A percentile compares a stretch with the other conserved stretches of the same genome.
Conservation (phyloP, 2,113 vertebrate genomes). For the Philantomba maxwellii region DNA sequence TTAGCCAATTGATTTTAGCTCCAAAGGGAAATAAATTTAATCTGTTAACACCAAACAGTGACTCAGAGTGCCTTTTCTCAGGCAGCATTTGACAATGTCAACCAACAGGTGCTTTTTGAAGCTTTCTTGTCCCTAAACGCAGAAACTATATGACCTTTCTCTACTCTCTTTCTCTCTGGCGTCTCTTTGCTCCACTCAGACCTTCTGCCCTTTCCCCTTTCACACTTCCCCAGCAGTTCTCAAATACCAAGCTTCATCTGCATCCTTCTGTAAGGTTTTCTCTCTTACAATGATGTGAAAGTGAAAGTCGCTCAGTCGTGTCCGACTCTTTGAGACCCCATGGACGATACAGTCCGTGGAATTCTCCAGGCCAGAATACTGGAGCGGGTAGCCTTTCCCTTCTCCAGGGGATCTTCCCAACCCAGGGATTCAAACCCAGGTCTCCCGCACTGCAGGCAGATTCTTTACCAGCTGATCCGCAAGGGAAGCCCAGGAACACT, state of each 20-base stretch:
- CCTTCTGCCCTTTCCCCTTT: not conserved
- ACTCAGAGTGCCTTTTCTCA: not conserved
- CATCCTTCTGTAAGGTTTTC: not conserved
- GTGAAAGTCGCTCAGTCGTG: not conserved
- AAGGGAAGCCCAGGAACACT: not conserved
- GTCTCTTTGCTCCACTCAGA: not conserved
- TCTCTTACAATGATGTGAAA: not conserved
- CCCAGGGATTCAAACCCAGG: not conserved
- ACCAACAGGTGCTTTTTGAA: not conserved
- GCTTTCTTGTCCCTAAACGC: not conserved
- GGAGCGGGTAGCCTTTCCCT: not conserved
- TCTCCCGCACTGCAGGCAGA: not conserved
- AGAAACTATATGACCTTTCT: not conserved
- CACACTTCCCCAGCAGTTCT: not conserved
- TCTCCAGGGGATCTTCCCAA: not conserved
- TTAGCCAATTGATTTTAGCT: not conserved
- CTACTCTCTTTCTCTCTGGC: not conserved
- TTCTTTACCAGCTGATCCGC: not conserved
- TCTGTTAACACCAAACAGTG: not conserved
- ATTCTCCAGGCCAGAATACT: not conserved
- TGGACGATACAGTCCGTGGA: not conserved
- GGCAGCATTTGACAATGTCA: not conserved
- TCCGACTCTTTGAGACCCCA: rapidly evolving
- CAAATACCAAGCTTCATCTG: not conserved
- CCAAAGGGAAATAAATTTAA: not conserved